Evolutionary conservation across 1,140 invertebrate genomes (phyloP).

Genomic region (Sipha flava): DNA sequence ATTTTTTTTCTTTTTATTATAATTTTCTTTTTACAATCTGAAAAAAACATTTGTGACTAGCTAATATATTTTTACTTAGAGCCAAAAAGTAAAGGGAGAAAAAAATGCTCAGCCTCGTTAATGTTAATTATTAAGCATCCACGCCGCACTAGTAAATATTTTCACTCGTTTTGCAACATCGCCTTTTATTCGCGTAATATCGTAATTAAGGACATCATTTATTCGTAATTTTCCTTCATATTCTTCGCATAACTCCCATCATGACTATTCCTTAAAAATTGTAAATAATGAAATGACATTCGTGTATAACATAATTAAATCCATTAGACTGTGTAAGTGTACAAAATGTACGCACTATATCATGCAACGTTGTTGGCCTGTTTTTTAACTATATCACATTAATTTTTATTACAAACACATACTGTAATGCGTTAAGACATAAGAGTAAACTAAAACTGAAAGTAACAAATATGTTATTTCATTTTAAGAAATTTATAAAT

Average conservation of each 20-base stretch:
- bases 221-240: background rate
- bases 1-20: background rate
- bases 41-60: background rate
- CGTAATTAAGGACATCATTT: background rate
- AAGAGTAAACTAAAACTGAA: too few species aligned
- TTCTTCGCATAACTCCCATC: background rate
- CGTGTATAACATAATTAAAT: background rate
- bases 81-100: background rate
- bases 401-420: background rate
- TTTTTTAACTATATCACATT: background rate
- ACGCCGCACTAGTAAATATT: background rate
- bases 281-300: background rate
- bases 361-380: background rate
- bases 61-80: background rate
- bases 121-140: background rate
- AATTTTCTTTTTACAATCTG: background rate
- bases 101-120: background rate
- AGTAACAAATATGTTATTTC: background rate
- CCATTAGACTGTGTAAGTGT: background rate
- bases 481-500: too few species aligned
- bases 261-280: background rate
- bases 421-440: too few species aligned
- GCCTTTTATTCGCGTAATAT: background rate
- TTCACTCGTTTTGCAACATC: background rate
- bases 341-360: background rate